Evolutionary conservation across 2,797 vertebrate species (phyloP).

Genomic region (Euthynnus affinis): DNA sequence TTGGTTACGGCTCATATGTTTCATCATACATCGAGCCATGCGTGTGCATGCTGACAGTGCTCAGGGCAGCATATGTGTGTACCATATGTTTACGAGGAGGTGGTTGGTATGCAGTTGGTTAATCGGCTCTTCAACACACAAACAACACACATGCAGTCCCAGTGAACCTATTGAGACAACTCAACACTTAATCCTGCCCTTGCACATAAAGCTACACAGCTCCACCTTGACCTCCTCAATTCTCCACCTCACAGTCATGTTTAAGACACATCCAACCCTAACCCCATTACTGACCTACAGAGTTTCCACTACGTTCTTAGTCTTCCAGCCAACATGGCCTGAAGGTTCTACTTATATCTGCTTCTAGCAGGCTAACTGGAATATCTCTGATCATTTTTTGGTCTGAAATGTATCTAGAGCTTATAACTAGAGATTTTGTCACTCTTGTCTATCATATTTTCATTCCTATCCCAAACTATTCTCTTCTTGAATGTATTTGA

Average conservation of each 20-base stretch:
- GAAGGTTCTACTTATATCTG: slow-evolving; percentile 4
- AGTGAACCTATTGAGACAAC: slow-evolving; percentile 50
- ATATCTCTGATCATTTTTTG: slow-evolving; percentile 21
- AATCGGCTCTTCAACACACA: slow-evolving; percentile 76
- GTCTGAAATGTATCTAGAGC: background rate
- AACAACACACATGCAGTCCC: slow-evolving; percentile 62
- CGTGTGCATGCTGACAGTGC: slow-evolving; percentile 49
- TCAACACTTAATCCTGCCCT: slow-evolving; percentile 66
- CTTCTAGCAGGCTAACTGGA: background rate
- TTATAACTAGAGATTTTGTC: background rate
- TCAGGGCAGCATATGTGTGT: slow-evolving; percentile 67
- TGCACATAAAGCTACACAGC: slow-evolving; percentile 42
- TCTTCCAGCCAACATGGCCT: background rate
- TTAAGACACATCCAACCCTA: slow-evolving; percentile 1
- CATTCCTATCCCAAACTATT: background rate
- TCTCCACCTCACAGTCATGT: slow-evolving; percentile 5
- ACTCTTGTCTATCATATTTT: background rate
- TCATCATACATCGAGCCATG: slow-evolving; percentile 15
- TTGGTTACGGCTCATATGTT: background rate
- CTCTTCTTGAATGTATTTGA: background rate
- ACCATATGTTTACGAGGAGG: slow-evolving; percentile 74
- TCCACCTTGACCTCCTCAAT: slow-evolving; percentile 46
- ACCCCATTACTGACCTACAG: background rate
- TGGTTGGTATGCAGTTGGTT: slow-evolving; percentile 61
- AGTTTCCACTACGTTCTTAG: background rate